These are phyloP conservation scores for Andricus grossulariae DNA, from an alignment of 1,140 invertebrate species.

Conservation along the genomic window DNA sequence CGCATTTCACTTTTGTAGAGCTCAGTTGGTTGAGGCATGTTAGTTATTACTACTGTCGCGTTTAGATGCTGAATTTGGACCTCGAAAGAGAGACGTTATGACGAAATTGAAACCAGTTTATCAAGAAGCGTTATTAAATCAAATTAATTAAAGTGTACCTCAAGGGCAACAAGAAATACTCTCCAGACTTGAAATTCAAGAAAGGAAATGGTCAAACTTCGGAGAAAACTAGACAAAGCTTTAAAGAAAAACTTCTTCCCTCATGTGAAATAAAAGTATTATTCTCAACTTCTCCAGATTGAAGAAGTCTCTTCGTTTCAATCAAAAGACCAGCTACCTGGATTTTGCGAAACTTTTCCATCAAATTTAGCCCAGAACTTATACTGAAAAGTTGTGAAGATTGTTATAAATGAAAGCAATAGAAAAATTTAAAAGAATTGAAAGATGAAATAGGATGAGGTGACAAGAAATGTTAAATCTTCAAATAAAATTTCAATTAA, in stretches of 20 bases:
- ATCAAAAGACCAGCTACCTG: neutral
- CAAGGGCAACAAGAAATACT: slow-evolving; percentile 10
- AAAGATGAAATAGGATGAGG: neutral
- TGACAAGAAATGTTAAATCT: no score
- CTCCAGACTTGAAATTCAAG: neutral
- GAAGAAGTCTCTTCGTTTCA: neutral
- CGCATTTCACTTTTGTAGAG: slow-evolving; percentile 20
- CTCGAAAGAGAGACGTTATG: neutral
- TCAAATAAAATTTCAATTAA: no score
- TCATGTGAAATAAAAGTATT: slow-evolving; percentile 14
- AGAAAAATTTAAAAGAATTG: neutral
- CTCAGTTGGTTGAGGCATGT: no score
- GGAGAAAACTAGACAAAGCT: slow-evolving; percentile 8
- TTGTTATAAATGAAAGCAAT: neutral
- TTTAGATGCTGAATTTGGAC: slow-evolving; percentile 5
- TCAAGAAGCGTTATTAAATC: slow-evolving; percentile 14
- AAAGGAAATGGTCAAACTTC: neutral
- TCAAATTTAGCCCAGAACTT: no score
- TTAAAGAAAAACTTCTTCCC: neutral
- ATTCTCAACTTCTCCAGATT: neutral
- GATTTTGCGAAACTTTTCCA: no score
- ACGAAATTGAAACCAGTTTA: slow-evolving; percentile 16
- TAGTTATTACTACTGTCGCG: neutral
- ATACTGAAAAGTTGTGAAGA: no score
- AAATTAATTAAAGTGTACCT: slow-evolving; percentile 21